Conservation (phyloP, 2,888 invertebrate species). For the Romanomermis culicivorax region DNA sequence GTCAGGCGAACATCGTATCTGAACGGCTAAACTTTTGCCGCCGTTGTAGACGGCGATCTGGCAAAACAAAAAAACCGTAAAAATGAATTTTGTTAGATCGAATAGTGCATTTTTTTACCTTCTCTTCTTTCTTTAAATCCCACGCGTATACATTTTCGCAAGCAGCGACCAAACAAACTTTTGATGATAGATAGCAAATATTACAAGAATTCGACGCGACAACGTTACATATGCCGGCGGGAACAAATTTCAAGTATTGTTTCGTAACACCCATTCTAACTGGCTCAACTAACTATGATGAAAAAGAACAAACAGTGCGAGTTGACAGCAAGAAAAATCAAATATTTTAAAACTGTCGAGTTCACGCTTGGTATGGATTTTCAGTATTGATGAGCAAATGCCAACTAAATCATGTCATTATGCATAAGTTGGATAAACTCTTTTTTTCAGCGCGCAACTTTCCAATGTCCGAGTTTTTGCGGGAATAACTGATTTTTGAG, state of each 20-base stretch:
- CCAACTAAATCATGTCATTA: background rate
- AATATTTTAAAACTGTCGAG: background rate
- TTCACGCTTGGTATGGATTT: background rate
- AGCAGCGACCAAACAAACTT: slow-evolving; percentile 65
- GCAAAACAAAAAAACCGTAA: slow-evolving; percentile 24
- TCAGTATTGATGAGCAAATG: too few relatives aligned
- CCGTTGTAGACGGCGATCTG: slow-evolving; percentile 56
- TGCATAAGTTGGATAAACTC: background rate
- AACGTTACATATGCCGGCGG: slow-evolving; percentile 63
- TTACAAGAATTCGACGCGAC: slow-evolving; percentile 52
- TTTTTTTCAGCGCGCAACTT: too few relatives aligned
- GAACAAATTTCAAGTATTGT: slow-evolving; percentile 70
- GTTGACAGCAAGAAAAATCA: too few relatives aligned
- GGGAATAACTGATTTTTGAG: too few relatives aligned
- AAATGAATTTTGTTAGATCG: too few relatives aligned
- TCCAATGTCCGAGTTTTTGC: too few relatives aligned
- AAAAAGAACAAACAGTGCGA: background rate
- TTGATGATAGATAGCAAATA: slow-evolving; percentile 51
- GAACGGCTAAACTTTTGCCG: slow-evolving; percentile 51
- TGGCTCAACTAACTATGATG: background rate
- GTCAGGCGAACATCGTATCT: slow-evolving; percentile 43
- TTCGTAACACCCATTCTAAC: slow-evolving; percentile 39
- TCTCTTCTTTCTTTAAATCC: slow-evolving; percentile 68
- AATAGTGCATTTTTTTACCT: slow-evolving; percentile 34
- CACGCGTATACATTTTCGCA: slow-evolving; percentile 80